A percentile compares a stretch with the other conserved stretches of the same genome.
These are phyloP conservation scores for Eidolon helvum DNA, from an alignment of 2,113 vertebrate genomes.

Conservation along the genomic window DNA sequence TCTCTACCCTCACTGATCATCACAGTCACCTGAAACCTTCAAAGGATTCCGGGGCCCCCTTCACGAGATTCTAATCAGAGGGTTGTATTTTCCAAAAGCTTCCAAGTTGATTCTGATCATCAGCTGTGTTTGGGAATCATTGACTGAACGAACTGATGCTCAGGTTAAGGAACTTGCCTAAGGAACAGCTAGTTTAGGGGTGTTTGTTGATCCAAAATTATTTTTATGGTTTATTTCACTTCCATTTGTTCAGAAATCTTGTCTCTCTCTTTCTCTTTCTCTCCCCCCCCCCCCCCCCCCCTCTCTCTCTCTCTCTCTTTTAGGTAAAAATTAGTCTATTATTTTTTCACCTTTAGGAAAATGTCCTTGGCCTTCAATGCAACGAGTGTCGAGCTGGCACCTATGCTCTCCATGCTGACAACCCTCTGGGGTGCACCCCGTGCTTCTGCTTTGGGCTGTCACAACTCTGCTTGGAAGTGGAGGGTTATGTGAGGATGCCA, in stretches of 20 bases:
- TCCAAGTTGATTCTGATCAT: neutral
- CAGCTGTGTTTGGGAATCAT: neutral
- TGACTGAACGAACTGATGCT: neutral
- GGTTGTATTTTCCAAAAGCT: neutral
- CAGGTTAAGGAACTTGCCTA: neutral
- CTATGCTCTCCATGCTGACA: conserved; percentile 84
- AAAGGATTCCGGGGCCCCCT: rapidly evolving
- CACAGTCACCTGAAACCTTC: neutral
- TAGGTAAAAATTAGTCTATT: neutral
- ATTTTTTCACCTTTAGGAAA: conserved; percentile 81
- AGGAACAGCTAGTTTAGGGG: neutral
- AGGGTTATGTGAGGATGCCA: conserved; percentile 84
- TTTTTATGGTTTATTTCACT: neutral
- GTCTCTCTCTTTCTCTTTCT: too few relatives aligned
- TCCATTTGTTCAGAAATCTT: neutral
- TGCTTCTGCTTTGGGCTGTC: conserved; percentile 95
- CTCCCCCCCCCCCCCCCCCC: too few relatives aligned
- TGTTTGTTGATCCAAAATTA: neutral
- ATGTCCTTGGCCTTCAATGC: conserved; percentile 90
- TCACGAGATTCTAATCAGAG: neutral
- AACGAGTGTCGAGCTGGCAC: conserved; percentile 88
- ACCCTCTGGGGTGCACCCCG: conserved; percentile 86
- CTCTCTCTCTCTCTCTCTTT: neutral
- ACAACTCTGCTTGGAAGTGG: conserved; percentile 85
- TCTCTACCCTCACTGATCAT: too few relatives aligned